A percentile compares a stretch with the other conserved stretches of the same genome.
Conservation (phyloP, 2,797 vertebrate genomes). For the Trematomus bernacchii region DNA sequence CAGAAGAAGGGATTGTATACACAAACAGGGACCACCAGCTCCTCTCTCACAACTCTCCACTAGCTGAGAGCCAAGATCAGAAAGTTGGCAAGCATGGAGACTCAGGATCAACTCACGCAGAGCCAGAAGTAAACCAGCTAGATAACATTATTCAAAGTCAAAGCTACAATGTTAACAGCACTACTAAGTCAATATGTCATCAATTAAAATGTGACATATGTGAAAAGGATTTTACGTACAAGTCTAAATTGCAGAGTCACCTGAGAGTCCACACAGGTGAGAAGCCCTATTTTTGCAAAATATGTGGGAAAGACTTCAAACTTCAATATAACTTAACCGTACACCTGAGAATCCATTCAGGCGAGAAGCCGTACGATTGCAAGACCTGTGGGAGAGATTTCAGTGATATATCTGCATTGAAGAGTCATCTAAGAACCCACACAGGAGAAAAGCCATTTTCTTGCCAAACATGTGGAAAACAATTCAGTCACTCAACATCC, state of each 20-base stretch:
- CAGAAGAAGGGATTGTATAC: not conserved
- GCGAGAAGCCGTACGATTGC: not conserved
- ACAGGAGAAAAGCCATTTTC: not conserved
- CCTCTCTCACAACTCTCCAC: not conserved
- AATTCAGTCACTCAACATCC: no score
- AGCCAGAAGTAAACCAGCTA: not conserved
- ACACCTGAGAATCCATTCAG: no score
- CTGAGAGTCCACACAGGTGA: slow-evolving; percentile 2
- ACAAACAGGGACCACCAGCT: not conserved
- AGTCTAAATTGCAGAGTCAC: not conserved
- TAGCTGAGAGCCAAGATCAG: not conserved
- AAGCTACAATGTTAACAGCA: not conserved
- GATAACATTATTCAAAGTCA: not conserved
- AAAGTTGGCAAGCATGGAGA: not conserved
- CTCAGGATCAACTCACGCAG: not conserved
- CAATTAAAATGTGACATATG: not conserved
- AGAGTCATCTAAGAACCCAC: not conserved
- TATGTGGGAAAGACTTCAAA: no score
- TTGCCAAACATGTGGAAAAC: no score
- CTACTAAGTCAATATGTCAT: not conserved
- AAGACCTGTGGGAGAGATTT: not conserved
- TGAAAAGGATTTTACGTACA: not conserved
- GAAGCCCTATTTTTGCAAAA: not conserved
- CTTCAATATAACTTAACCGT: no score
- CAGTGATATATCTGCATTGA: not conserved